Percentiles rank a stretch among this genome's conserved stretches.
phyloP scores from a whole-genome alignment of 2,888 invertebrate species.

The Hedya salicella region DNA sequence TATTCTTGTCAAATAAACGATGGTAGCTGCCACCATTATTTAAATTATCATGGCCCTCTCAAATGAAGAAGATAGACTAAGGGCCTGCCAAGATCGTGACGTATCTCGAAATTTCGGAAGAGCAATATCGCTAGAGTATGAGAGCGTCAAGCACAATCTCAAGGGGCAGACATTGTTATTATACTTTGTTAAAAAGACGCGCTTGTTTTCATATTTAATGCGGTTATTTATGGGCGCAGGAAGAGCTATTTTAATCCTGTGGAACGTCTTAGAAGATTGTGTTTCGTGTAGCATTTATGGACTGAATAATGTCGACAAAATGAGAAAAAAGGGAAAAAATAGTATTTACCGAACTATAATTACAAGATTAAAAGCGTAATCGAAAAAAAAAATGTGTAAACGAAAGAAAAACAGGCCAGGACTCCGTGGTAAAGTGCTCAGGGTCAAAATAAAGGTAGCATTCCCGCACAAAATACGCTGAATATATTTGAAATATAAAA shows the following conservation, averaged over 20 bases:
- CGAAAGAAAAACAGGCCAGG: no score
- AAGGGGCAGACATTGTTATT: conserved; percentile 36
- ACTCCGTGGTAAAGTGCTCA: no score
- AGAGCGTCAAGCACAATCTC: conserved; percentile 29
- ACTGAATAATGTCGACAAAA: neutral
- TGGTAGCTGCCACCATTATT: neutral
- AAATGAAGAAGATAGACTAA: conserved; percentile 9
- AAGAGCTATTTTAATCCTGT: neutral
- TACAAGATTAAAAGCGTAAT: no score
- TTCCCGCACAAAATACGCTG: no score
- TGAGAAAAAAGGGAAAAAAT: no score
- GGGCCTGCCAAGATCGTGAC: conserved; percentile 35
- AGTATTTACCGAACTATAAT: no score
- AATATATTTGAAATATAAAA: no score
- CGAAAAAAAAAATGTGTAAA: no score
- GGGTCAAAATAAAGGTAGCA: no score
- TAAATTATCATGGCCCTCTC: conserved; percentile 6
- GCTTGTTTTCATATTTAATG: conserved; percentile 32
- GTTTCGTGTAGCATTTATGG: neutral
- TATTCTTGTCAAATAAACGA: neutral
- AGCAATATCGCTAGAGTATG: conserved; percentile 35
- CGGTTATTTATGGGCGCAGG: conserved; percentile 20
- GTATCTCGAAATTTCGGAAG: conserved; percentile 36
- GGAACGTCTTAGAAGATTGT: neutral
- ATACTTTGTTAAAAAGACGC: conserved; percentile 38